A percentile compares a stretch with the other conserved stretches of the same genome.
Evolutionary conservation across 2,797 vertebrate species (phyloP).

Genomic region (Bufotes viridis): DNA sequence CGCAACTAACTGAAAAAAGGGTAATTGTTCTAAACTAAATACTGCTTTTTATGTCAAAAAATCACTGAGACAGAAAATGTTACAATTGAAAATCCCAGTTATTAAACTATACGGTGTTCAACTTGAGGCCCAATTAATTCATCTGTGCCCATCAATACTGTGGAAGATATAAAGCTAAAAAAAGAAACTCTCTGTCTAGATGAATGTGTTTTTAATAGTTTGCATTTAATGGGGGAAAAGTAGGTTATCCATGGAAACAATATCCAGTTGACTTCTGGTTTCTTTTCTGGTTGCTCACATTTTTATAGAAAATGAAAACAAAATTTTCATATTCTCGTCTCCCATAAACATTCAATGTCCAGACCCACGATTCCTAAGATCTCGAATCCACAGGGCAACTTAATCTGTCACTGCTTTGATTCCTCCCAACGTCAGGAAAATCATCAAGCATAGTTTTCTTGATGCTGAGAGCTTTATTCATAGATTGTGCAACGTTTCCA

Average conservation of each 20-base stretch:
- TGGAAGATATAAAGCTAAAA: background rate
- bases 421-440: no score
- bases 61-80: slow-evolving; percentile 16
- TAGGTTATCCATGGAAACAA: slow-evolving; percentile 8
- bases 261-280: background rate
- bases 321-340: background rate
- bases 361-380: background rate
- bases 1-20: background rate
- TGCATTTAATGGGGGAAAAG: slow-evolving; percentile 1
- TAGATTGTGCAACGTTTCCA: no score
- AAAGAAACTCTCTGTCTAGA: background rate
- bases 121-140: slow-evolving; percentile 22
- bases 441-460: no score
- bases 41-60: background rate
- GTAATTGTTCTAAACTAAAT: slow-evolving; percentile 1
- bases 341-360: no score
- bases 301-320: background rate
- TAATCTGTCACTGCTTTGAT: no score
- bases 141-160: slow-evolving; percentile 5
- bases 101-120: slow-evolving; percentile 1
- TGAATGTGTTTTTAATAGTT: background rate
- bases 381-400: background rate
- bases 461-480: no score
- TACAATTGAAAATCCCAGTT: slow-evolving; percentile 3
- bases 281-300: background rate